Base-by-base conservation (phyloP, 2,888 invertebrate species). In the Lacanobia wlatinum region DNA sequence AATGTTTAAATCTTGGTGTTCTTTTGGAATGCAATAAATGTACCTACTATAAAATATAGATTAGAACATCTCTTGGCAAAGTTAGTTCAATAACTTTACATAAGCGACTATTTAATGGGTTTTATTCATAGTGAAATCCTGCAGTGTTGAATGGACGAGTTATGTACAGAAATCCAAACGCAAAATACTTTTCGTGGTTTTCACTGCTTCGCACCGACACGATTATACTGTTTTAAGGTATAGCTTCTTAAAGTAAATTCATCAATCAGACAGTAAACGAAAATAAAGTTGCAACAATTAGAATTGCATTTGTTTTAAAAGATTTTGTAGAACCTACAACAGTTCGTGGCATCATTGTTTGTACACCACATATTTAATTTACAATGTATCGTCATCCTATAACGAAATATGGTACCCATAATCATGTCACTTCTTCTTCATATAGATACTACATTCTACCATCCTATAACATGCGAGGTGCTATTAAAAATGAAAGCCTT, bases 401-500 rank as follows among this genome's bases (percentile, higher is more conserved):
- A 46, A 5, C 6, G 5, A 34, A 34, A 55, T 28, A 34, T 18
- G 18, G 16, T 55, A 34, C 14, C 1, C 34, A 21, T 21, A 14
- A 18, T 18, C 18, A 53, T 71, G 21, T 10, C 10, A 48, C 10
- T 72, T n/a, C 1, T 14, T 48, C 18, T 50, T 1, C 18, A 6
- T 7, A 14, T 2, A 55, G 16, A 16, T 55, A 28, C 21, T 23
- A 56, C 23, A 63, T 23, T 0, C 14, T 18, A 21, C 0, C 23
- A 63, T 23, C 0, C 14, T 21, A 21, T 0, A 12, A 12, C 59
- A 21, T 16, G 14, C 18, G 55, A 55, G 0, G 23, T 68, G 56
- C n/a, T n/a, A 18, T 62, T 73, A 46, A 28, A 70, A 58, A 65
- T 55, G 10, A 67, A 63, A 56, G 43, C 38, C 56, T 69, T 69